Conservation (phyloP, 2,888 invertebrate species). For the Entomobrya multifasciata region DNA sequence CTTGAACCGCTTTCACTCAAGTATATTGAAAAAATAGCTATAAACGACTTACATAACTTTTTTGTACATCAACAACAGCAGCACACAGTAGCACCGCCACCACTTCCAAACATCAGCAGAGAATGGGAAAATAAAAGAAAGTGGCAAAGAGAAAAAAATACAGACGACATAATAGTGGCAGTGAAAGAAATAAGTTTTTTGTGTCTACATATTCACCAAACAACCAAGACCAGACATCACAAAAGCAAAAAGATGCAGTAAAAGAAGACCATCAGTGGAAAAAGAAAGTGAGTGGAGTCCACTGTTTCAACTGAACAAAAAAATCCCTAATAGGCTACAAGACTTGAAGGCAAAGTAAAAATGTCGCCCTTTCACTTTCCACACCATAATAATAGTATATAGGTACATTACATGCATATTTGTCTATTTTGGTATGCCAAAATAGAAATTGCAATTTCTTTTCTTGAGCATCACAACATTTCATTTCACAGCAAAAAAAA, state of each 20-base stretch:
- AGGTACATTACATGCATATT: background rate
- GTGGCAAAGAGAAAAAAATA: background rate
- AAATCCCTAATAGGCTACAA: too few species aligned
- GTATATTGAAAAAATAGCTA: conserved; percentile 21
- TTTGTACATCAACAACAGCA: background rate
- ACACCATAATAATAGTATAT: too few species aligned
- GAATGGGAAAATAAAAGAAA: background rate
- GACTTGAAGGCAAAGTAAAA: too few species aligned
- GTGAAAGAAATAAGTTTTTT: conserved; percentile 14
- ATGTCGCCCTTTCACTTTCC: too few species aligned
- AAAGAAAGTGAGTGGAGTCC: too few species aligned
- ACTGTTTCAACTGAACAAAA: background rate
- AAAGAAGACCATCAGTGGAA: too few species aligned
- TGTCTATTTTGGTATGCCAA: conserved; percentile 44
- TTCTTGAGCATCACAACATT: conserved; percentile 28
- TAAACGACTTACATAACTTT: conserved; percentile 9
- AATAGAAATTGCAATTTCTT: conserved; percentile 43
- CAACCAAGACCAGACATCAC: too few species aligned
- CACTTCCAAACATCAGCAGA: background rate
- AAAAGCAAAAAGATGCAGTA: too few species aligned
- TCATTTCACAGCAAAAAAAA: conserved; percentile 13
- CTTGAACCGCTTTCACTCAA: conserved; percentile 22
- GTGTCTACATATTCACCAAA: too few species aligned
- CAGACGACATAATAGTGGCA: conserved; percentile 38
- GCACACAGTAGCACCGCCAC: too few species aligned